A percentile compares a stretch with the other conserved stretches of the same genome.
Evolutionary conservation across 2,888 invertebrate species (phyloP).

Genomic region (Cheilosia pagana): DNA sequence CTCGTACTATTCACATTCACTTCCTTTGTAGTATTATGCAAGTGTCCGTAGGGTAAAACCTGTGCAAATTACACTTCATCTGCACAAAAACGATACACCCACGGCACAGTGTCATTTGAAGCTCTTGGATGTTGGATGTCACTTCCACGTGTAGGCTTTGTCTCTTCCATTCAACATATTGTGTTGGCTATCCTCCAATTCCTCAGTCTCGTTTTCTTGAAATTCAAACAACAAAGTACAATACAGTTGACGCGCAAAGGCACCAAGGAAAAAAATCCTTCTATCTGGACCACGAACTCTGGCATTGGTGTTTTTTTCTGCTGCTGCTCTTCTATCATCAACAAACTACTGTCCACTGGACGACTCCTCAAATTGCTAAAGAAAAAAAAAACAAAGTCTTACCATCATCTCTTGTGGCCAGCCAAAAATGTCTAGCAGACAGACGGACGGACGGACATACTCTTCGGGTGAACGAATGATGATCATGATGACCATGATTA

Average conservation of each 20-base stretch:
- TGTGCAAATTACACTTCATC: neutral
- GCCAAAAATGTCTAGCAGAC: slow-evolving; percentile 17
- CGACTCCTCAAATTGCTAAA: slow-evolving; percentile 26
- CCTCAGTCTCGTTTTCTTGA: slow-evolving; percentile 11
- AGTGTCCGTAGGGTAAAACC: slow-evolving; percentile 14
- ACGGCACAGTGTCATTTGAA: slow-evolving; percentile 10
- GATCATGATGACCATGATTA: slow-evolving; percentile 39
- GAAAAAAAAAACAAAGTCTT: slow-evolving; percentile 1
- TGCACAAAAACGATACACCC: slow-evolving; percentile 2
- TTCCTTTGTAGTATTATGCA: slow-evolving; percentile 1
- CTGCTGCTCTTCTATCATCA: neutral
- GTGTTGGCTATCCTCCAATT: slow-evolving; percentile 33
- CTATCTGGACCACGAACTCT: slow-evolving; percentile 24
- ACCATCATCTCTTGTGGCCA: slow-evolving; percentile 29
- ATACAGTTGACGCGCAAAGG: slow-evolving; percentile 6
- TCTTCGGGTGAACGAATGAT: slow-evolving; percentile 44
- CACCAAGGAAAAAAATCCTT: neutral
- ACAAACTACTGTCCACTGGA: slow-evolving; percentile 10
- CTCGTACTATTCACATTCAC: neutral
- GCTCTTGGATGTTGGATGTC: slow-evolving; percentile 9
- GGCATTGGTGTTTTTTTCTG: slow-evolving; percentile 19
- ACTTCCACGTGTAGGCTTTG: slow-evolving; percentile 19
- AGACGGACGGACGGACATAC: slow-evolving; percentile 10
- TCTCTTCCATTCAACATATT: slow-evolving; percentile 20
- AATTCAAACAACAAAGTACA: neutral